These are phyloP conservation scores for Oscheius sp. DNA, from an alignment of 2,888 invertebrate species.

Conservation along the genomic window DNA sequence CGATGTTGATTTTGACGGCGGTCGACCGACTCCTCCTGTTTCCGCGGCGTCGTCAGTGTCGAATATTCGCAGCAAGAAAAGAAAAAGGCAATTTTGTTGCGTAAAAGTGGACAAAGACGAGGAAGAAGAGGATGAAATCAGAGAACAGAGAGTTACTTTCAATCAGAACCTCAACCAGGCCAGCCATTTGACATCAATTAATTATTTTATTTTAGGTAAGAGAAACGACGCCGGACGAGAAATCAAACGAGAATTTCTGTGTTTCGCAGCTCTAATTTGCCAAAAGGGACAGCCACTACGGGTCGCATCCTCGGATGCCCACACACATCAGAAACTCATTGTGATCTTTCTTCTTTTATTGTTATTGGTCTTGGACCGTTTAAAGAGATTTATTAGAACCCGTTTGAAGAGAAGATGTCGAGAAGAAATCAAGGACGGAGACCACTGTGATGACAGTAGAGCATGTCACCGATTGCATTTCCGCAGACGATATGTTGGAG, in stretches of 20 bases:
- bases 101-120: conserved; percentile 16
- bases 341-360: conserved; percentile 29
- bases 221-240: conserved; percentile 33
- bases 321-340: conserved; percentile 30
- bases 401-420: neutral
- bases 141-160: conserved; percentile 56
- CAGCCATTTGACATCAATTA: neutral
- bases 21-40: conserved; percentile 63
- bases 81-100: conserved; percentile 36
- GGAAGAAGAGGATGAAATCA: conserved; percentile 54
- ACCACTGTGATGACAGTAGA: conserved; percentile 70
- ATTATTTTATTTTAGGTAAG: conserved; percentile 9
- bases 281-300: neutral
- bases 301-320: conserved; percentile 16
- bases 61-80: conserved; percentile 39
- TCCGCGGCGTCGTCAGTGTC: conserved; percentile 46
- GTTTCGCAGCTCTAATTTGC: conserved; percentile 19
- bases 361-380: neutral
- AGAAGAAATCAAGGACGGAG: conserved; percentile 36
- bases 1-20: conserved; percentile 67
- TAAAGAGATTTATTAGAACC: conserved; percentile 16
- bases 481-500: conserved; percentile 69
- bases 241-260: conserved; percentile 24
- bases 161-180: conserved; percentile 58
- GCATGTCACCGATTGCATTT: conserved; percentile 64